phyloP scores from a whole-genome alignment of 1,140 invertebrate genomes.

The Drosophila oshimai region DNA sequence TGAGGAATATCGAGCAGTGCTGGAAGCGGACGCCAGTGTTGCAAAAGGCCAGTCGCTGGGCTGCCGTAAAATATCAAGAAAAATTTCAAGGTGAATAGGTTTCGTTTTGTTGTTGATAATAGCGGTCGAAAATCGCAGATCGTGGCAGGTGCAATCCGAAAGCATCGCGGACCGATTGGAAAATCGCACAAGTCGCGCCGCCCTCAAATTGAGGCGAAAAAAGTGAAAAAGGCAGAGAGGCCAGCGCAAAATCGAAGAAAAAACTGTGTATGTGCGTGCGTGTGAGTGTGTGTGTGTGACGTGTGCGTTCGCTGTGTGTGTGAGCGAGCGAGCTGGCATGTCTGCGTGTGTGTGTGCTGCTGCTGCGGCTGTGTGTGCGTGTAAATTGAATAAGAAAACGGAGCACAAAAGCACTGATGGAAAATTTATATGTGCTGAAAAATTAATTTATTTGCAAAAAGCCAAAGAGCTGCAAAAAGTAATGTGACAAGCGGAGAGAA shows the following conservation, averaged over 20 bases:
- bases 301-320: conserved; percentile 39
- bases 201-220: conserved; percentile 7
- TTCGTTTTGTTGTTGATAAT: conserved; percentile 66
- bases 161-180: not conserved
- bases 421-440: conserved; percentile 66
- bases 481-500: conserved; percentile 43
- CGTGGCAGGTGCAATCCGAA: conserved; percentile 2
- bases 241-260: conserved; percentile 60
- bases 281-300: conserved; percentile 64
- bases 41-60: no score
- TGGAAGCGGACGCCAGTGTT: no score
- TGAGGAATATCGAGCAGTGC: no score
- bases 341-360: conserved; percentile 17
- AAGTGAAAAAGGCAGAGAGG: conserved; percentile 36
- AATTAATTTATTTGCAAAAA: conserved; percentile 62
- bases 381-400: conserved; percentile 77
- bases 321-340: conserved; percentile 41
- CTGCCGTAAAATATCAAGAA: no score
- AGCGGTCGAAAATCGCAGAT: conserved; percentile 49
- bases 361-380: conserved; percentile 49
- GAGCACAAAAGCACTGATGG: conserved; percentile 69
- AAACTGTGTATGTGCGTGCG: conserved; percentile 62
- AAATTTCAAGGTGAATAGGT: conserved; percentile 71
- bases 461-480: conserved; percentile 36
- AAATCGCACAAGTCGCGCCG: conserved; percentile 5